Conservation (phyloP, 2,888 invertebrate genomes). For the Oscheius sp. region DNA sequence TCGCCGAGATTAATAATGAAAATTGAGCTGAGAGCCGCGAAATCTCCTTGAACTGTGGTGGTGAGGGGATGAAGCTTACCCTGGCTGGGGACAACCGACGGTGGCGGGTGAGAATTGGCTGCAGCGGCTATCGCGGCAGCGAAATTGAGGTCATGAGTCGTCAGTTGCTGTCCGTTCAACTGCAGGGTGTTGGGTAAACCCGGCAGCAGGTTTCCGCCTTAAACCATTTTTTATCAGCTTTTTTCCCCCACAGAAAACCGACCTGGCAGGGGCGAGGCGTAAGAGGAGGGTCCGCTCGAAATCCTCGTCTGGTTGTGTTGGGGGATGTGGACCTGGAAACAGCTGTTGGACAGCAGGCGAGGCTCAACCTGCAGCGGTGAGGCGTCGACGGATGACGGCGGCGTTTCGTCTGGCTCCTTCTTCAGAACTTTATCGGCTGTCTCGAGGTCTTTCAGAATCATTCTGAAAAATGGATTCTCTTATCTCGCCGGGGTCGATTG, state of each 20-base stretch:
- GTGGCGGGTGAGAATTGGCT: conserved; percentile 27
- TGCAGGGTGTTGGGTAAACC: conserved; percentile 28
- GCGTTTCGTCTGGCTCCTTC: conserved; percentile 58
- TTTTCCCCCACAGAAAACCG: background rate
- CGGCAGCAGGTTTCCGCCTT: conserved; percentile 31
- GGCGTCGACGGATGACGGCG: conserved; percentile 52
- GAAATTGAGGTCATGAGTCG: conserved; percentile 35
- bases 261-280: conserved; percentile 32
- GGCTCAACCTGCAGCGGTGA: conserved; percentile 45
- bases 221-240: background rate
- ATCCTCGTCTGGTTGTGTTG: conserved; percentile 19
- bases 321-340: conserved; percentile 33
- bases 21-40: too few relatives aligned
- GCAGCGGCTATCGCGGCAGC: conserved; percentile 44
- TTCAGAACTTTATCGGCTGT: conserved; percentile 66
- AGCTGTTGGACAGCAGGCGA: background rate
- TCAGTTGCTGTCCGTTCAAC: conserved; percentile 30
- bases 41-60: too few relatives aligned
- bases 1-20: background rate
- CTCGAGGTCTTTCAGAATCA: conserved; percentile 69
- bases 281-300: conserved; percentile 25
- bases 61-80: too few relatives aligned
- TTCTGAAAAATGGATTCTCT: conserved; percentile 49
- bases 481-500: too few relatives aligned
- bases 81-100: conserved; percentile 27